Base-by-base conservation (phyloP, 1,140 invertebrate genomes). In the Drosophila kohkoa region DNA sequence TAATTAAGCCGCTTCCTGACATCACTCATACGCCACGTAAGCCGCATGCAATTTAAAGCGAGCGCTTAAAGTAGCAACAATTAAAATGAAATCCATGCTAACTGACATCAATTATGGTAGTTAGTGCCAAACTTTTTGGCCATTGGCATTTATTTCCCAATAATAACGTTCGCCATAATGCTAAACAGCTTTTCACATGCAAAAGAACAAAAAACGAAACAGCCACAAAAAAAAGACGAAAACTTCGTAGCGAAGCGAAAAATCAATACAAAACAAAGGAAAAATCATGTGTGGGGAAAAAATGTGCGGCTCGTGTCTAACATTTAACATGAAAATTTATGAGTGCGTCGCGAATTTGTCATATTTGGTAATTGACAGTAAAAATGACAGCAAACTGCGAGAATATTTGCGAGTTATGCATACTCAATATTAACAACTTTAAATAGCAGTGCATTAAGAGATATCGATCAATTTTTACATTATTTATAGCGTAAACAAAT, bases 261-360 rank as follows among this genome's bases (percentile, higher is more conserved):
- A 69, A 41, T 55, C 49, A 32, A 54, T 70, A 32, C 3, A 46
- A 13, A 45, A 38, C 51, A 54, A 54, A 54, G 28, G 28, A 63
- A 46, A 46, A 35, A 38, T 32, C 52, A 54, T 38, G 20, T 38
- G 20, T 8, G 1, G 54, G 5, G 28, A 58, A 43, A 55, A 65
- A 54, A 70, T 46, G 13, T 51, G 25, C 8, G 70, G 2, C 64
- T 68, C 48, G 45, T 64, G 67, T 25, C 58, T 10, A 71, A 43
- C 72, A 58, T 75, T 75, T 64, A 58, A 49, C 51, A 51, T 10
- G 58, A 71, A 58, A 54, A 71, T 64, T 71, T 75, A 64, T 51
- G 73, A 75, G 46, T 71, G 38, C 35, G 51, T 13, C 20, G 54
- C 51, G 51, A 13, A 43, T 57, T 62, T 58, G 32, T 74, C 48